phyloP scores from a whole-genome alignment of 2,797 vertebrate species.

The Arctocebus calabarensis region DNA sequence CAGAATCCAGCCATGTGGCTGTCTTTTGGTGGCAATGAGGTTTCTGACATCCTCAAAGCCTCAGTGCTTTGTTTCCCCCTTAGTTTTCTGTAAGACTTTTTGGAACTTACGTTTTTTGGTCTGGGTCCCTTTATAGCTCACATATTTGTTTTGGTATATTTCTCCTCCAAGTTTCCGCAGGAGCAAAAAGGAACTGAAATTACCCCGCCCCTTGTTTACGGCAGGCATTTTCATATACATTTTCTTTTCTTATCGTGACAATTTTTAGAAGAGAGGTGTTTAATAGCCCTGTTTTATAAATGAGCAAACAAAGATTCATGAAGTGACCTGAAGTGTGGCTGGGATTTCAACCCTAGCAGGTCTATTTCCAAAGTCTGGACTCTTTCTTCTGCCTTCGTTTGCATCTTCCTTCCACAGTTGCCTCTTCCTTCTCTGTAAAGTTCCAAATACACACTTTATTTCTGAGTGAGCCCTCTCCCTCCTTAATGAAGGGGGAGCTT shows the following conservation, averaged over 20 bases:
- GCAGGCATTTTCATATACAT: background rate
- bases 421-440: background rate
- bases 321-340: background rate
- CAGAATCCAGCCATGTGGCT: background rate
- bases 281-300: background rate
- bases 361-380: background rate
- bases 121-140: background rate
- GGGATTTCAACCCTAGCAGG: background rate
- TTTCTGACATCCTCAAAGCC: background rate
- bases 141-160: background rate
- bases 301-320: background rate
- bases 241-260: background rate
- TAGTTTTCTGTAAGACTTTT: slow-evolving; percentile 21
- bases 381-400: background rate
- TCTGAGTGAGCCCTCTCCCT: background rate
- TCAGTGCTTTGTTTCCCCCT: background rate
- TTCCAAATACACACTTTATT: slow-evolving; percentile 2
- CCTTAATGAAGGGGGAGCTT: slow-evolving; percentile 76
- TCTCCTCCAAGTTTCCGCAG: background rate
- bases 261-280: background rate
- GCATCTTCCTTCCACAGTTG: background rate
- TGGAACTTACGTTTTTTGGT: slow-evolving; percentile 23
- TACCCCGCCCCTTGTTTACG: background rate
- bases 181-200: background rate
- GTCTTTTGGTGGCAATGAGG: background rate